Evolutionary conservation across 2,113 vertebrate species (phyloP).

Genomic region (Oenanthe oenanthe): DNA sequence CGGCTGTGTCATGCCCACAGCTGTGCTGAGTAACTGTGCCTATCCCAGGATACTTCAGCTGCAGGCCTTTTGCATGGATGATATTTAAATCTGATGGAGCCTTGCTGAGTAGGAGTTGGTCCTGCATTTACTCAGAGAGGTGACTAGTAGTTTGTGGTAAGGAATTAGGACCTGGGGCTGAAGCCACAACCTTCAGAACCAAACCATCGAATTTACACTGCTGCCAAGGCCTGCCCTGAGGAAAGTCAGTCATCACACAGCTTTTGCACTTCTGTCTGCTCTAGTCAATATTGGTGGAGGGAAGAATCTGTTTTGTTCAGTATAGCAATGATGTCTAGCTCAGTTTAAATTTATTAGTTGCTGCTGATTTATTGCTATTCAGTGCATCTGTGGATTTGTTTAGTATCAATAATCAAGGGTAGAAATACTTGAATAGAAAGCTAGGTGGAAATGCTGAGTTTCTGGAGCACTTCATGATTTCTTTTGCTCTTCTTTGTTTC

Average conservation of each 20-base stretch:
- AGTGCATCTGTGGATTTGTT: neutral
- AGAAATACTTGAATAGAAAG: neutral
- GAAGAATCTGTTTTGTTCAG: neutral
- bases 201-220: constrained; percentile 35
- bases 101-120: neutral
- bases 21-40: neutral
- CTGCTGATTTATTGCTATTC: neutral
- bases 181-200: constrained; percentile 36
- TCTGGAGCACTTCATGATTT: neutral
- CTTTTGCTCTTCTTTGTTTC: neutral
- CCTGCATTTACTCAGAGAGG: neutral
- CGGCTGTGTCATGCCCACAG: neutral
- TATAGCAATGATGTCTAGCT: neutral
- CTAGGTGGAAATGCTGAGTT: neutral
- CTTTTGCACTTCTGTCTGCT: neutral
- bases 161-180: constrained; percentile 1
- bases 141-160: constrained; percentile 39
- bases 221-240: neutral
- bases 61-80: neutral
- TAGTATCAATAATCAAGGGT: neutral
- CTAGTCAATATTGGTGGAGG: neutral
- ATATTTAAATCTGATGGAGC: neutral
- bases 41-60: neutral
- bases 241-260: neutral
- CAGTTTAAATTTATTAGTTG: neutral